phyloP scores from a whole-genome alignment of 1,140 invertebrate genomes.

The Lethocerus indicus region DNA sequence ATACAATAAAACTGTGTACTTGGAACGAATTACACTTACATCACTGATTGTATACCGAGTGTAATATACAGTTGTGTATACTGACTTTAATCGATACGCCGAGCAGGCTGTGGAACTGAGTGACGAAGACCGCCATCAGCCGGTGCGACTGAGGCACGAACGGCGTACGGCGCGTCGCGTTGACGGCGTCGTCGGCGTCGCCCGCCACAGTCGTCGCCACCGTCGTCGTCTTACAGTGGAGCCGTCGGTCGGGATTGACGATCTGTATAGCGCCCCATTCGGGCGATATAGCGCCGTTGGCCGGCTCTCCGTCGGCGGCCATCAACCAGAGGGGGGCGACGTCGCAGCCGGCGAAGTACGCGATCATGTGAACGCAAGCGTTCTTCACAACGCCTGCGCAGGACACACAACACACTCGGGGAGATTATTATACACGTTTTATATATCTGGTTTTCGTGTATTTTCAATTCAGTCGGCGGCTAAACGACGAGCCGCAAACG shows the following conservation, averaged over 20 bases:
- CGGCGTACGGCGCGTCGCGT: not conserved
- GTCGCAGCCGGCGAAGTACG: conserved; percentile 60
- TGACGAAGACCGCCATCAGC: conserved; percentile 59
- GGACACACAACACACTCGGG: too few species aligned
- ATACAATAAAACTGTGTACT: too few species aligned
- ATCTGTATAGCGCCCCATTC: conserved; percentile 81
- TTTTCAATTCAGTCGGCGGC: too few species aligned
- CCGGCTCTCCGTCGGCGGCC: conserved; percentile 24
- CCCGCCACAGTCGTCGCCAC: too few species aligned
- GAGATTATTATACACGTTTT: too few species aligned
- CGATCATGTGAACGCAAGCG: conserved; percentile 67
- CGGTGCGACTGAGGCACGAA: conserved; percentile 34
- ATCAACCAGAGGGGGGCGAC: conserved; percentile 58
- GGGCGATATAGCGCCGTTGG: conserved; percentile 69
- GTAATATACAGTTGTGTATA: too few species aligned
- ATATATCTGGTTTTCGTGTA: too few species aligned
- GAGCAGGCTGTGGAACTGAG: conserved; percentile 59
- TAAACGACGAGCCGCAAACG: too few species aligned
- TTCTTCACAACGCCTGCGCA: conserved; percentile 9
- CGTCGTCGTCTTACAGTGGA: too few species aligned
- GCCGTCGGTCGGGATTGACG: conserved; percentile 40
- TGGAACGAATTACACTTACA: too few species aligned
- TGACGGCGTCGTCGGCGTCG: too few species aligned
- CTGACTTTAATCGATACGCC: conserved; percentile 39
- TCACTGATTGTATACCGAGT: too few species aligned